These are phyloP conservation scores for Sinopyrophorus schimmeli DNA, from an alignment of 2,888 invertebrate genomes.

Conservation along the genomic window DNA sequence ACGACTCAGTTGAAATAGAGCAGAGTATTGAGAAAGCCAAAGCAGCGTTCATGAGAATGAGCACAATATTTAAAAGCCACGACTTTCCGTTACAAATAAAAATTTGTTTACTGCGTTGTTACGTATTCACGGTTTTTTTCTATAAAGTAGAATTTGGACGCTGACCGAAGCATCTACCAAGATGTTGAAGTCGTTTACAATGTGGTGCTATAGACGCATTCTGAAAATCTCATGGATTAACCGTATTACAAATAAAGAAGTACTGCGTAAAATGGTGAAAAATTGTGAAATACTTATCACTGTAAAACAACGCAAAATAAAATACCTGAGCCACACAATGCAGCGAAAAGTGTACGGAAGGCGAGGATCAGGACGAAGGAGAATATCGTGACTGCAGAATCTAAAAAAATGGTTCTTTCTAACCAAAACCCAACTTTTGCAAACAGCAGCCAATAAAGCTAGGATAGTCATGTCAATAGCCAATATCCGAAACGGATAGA, in stretches of 20 bases:
- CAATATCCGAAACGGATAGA: too few species aligned
- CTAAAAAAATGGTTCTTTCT: conserved; percentile 3
- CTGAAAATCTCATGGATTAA: conserved; percentile 3
- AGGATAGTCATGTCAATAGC: background rate
- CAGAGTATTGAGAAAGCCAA: too few species aligned
- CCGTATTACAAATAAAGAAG: too few species aligned
- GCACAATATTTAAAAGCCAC: conserved; percentile 1
- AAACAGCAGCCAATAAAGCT: background rate
- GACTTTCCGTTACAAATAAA: conserved; percentile 1
- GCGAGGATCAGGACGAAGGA: too few species aligned
- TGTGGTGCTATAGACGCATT: background rate
- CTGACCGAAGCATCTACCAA: conserved; percentile 4
- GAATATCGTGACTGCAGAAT: conserved; percentile 3
- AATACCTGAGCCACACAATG: background rate
- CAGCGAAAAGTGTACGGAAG: conserved; percentile 2
- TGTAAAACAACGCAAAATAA: background rate
- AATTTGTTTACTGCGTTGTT: conserved; percentile 1
- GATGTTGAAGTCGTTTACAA: too few species aligned
- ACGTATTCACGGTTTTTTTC: conserved; percentile 2
- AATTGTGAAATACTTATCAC: background rate
- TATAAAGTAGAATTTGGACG: conserved; percentile 3
- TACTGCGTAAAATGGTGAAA: conserved; percentile 1
- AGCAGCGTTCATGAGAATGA: too few species aligned
- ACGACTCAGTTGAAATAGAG: too few species aligned
- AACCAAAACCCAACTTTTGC: too few species aligned